Conservation (phyloP, 1,140 invertebrate genomes). For the Calliphora vicina region DNA sequence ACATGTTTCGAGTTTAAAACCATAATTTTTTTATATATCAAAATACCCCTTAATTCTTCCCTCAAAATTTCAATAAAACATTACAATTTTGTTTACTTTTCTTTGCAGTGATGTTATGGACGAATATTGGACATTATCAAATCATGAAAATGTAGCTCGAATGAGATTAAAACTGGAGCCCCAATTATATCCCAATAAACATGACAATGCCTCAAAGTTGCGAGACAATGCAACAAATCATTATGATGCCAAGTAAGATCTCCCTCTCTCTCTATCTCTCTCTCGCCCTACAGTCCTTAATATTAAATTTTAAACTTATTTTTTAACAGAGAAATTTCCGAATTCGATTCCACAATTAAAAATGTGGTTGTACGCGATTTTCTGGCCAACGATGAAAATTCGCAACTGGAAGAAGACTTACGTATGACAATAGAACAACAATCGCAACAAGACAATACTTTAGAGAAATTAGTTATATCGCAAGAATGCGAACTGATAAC, state of each 20-base stretch:
- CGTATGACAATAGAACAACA: constrained; percentile 54
- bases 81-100: background rate
- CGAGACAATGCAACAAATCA: constrained; percentile 68
- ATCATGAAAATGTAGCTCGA: constrained; percentile 71
- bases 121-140: constrained; percentile 69
- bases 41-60: no score
- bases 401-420: constrained; percentile 57
- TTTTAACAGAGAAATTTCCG: constrained; percentile 52
- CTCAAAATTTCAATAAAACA: no score
- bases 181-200: constrained; percentile 66
- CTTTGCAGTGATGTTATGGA: constrained; percentile 16
- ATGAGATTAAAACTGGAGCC: constrained; percentile 73
- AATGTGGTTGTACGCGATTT: constrained; percentile 60
- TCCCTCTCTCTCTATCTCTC: background rate
- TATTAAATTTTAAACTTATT: background rate
- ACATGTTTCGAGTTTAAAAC: no score
- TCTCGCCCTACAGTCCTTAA: no score
- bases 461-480: constrained; percentile 69
- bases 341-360: constrained; percentile 60
- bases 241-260: constrained; percentile 56
- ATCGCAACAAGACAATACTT: constrained; percentile 55
- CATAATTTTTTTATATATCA: no score
- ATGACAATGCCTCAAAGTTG: constrained; percentile 70
- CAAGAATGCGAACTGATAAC: constrained; percentile 74
- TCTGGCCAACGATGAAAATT: constrained; percentile 57